Conservation (phyloP, 2,113 vertebrate species). For the Cariama cristata region DNA sequence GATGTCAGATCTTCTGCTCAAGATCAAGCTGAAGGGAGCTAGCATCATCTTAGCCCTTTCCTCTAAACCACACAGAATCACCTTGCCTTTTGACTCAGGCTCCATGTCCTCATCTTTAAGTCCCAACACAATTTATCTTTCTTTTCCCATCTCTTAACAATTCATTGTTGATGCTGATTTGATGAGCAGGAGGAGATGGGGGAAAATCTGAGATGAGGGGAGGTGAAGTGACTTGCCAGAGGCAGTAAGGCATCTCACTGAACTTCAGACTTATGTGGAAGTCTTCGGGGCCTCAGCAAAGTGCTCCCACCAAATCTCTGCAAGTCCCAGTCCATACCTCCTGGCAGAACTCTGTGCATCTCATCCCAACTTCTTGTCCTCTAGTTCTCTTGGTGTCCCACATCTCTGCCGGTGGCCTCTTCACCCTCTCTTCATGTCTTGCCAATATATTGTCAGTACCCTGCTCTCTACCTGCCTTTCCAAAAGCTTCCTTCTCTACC, state of each 20-base stretch:
- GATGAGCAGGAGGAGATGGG: background rate
- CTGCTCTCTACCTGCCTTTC: background rate
- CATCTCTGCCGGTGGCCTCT: background rate
- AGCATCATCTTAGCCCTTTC: background rate
- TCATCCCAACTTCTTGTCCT: background rate
- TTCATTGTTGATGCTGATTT: background rate
- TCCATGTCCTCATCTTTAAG: background rate
- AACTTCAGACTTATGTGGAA: background rate
- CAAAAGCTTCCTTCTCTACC: background rate
- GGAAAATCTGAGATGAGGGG: background rate
- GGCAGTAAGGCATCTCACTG: background rate
- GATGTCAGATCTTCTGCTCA: slow-evolving; percentile 8
- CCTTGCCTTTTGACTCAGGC: background rate
- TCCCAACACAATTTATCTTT: background rate
- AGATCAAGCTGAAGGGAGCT: background rate
- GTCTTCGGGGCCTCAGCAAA: background rate
- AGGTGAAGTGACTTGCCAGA: background rate
- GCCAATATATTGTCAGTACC: background rate
- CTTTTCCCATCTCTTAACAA: background rate
- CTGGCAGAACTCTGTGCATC: background rate
- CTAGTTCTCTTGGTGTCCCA: background rate
- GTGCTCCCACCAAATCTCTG: background rate
- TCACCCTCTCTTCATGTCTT: background rate
- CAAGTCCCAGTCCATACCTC: background rate
- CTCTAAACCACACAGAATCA: background rate